Evolutionary conservation across 2,113 vertebrate genomes (phyloP), one percentile per base, ranked within the genome.

Genomic region (Brachyistius frenatus): DNA sequence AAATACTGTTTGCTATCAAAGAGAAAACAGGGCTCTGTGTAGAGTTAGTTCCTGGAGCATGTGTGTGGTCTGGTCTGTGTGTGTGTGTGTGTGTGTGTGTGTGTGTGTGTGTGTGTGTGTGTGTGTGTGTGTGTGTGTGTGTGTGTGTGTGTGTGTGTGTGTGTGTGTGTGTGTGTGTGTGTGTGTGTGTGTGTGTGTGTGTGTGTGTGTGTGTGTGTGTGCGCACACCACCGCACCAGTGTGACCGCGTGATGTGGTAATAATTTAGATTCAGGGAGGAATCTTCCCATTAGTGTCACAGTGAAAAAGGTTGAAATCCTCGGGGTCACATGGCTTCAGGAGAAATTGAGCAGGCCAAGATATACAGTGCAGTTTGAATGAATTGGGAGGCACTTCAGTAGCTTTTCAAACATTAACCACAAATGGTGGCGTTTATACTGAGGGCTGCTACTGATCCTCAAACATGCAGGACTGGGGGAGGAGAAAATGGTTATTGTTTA

Each of bases 401-500:
- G 87, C 85, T 80, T 89, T 83, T 91, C 70, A 92, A 90, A 91
- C 82, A 83, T 86, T 81, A 86, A 74, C 79, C 81, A 70, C 86
- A 87, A 83, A 83, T 74, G 68, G 80, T 62, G 36, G 61, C 84
- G 86, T 90, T 87, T 86, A 81, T 86, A 64, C 56, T 49, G 58
- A 13, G 74, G 46, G 57, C 67, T 63, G 39, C 73, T 88, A 71
- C 80, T 33, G 81, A 77, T 85, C 78, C 61, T 85, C 70, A 83
- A 87, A 84, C 77, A 75, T 30, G 65, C 77, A 46, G 56, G 74
- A n/a, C 65, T 13, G 54, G 44, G 80, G 86, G 86, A 86, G 67
- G 57, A 66, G 74, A 80, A 86, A 83, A 85, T 60, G 81, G 76
- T 87, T 88, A 77, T 88, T 93, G 86, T 92, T 89, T 92, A 91